These are phyloP conservation scores for Temnothorax nylanderi DNA, from an alignment of 1,140 invertebrate species.

Conservation along the genomic window DNA sequence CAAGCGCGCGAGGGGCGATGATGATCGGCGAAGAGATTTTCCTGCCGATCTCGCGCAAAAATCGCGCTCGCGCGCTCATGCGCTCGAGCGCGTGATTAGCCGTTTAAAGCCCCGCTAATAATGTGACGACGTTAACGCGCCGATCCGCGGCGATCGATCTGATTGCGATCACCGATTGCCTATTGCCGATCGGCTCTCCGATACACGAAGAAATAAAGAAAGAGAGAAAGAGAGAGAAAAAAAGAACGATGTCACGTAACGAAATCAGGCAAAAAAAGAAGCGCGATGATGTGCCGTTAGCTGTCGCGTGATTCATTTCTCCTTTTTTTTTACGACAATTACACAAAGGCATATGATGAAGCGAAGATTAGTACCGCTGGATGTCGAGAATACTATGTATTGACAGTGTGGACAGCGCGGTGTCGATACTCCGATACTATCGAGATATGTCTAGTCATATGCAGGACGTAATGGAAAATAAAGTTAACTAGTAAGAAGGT, in stretches of 20 bases:
- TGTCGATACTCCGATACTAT: background rate
- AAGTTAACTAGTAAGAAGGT: background rate
- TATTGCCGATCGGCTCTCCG: background rate
- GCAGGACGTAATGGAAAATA: background rate
- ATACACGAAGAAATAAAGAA: background rate
- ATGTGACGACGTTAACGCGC: constrained; percentile 49
- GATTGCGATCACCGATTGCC: background rate
- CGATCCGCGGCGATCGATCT: constrained; percentile 5
- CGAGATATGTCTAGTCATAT: constrained; percentile 25
- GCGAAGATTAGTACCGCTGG: background rate
- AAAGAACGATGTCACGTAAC: constrained; percentile 5
- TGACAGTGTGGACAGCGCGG: constrained; percentile 5
- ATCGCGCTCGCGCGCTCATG: constrained; percentile 4
- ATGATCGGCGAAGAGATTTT: constrained; percentile 35
- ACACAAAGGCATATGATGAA: constrained; percentile 4
- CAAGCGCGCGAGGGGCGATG: background rate
- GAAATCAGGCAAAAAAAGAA: background rate
- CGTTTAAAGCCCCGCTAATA: constrained; percentile 47
- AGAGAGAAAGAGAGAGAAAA: background rate
- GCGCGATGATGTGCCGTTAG: constrained; percentile 27
- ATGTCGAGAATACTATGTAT: background rate
- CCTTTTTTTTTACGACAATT: background rate
- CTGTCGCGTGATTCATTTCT: constrained; percentile 11
- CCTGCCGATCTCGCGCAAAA: constrained; percentile 39
- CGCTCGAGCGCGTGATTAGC: constrained; percentile 45